A percentile compares a stretch with the other conserved stretches of the same genome.
phyloP scores from a whole-genome alignment of 2,888 invertebrate genomes.

The Phytoseiulus persimilis region DNA sequence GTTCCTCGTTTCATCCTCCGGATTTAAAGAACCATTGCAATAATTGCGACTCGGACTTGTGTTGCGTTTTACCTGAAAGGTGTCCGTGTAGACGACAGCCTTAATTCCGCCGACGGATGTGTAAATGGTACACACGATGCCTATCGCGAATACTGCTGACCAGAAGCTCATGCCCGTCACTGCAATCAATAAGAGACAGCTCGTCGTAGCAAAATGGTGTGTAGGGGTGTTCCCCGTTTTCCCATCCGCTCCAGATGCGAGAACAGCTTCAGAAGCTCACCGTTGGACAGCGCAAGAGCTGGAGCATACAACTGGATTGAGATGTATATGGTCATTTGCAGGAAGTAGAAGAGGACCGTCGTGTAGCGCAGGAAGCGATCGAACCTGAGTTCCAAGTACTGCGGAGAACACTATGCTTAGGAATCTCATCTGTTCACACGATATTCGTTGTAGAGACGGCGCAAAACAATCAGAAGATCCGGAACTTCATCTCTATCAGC shows the following conservation, averaged over 20 bases:
- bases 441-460: too few relatives aligned
- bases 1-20: too few relatives aligned
- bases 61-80: constrained; percentile 56
- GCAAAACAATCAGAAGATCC: too few relatives aligned
- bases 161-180: constrained; percentile 46
- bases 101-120: constrained; percentile 83
- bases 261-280: constrained; percentile 42
- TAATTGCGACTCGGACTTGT: too few relatives aligned
- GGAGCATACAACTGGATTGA: not conserved
- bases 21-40: not conserved
- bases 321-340: constrained; percentile 45
- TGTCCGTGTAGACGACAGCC: constrained; percentile 76
- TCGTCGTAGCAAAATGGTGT: too few relatives aligned
- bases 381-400: not conserved
- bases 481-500: not conserved
- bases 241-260: not conserved
- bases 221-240: not conserved
- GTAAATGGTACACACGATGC: constrained; percentile 71
- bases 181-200: not conserved
- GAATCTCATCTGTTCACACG: not conserved
- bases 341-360: constrained; percentile 48
- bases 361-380: not conserved
- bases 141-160: constrained; percentile 65
- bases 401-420: not conserved
- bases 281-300: constrained; percentile 39